phyloP scores from a whole-genome alignment of 2,113 vertebrate species.

The Peromyscus leucopus region DNA sequence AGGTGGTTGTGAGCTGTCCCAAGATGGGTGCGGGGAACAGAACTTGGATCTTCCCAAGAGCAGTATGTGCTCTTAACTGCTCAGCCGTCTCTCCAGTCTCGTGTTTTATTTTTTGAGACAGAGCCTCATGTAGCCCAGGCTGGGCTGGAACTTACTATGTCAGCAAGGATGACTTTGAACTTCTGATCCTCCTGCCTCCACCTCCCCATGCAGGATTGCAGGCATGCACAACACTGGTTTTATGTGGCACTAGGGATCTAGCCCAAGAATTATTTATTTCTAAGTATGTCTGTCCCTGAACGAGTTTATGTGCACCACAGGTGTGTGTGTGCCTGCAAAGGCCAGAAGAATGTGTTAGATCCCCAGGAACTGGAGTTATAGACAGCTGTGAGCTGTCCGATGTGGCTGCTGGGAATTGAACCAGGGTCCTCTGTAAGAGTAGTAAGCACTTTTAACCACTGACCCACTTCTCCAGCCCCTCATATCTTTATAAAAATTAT shows the following conservation, averaged over 20 bases:
- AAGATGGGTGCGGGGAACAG: background rate
- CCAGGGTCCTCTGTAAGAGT: background rate
- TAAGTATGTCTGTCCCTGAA: background rate
- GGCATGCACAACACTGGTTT: background rate
- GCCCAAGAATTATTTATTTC: background rate
- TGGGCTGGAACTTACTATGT: background rate
- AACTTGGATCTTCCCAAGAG: background rate
- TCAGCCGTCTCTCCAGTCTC: background rate
- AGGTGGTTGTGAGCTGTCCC: background rate
- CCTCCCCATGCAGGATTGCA: background rate
- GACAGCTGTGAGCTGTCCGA: background rate
- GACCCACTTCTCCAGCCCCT: background rate
- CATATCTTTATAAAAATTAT: background rate
- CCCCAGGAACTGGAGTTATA: background rate
- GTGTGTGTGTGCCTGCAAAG: background rate
- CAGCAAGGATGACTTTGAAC: background rate
- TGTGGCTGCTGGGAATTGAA: background rate
- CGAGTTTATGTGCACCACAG: background rate
- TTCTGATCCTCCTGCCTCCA: background rate
- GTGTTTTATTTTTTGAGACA: background rate
- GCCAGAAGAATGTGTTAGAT: background rate
- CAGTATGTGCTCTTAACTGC: background rate
- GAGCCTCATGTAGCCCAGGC: background rate
- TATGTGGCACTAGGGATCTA: background rate
- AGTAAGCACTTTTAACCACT: background rate